Evolutionary conservation across 2,888 invertebrate genomes (phyloP).

Genomic region (Anthophora plumipes): DNA sequence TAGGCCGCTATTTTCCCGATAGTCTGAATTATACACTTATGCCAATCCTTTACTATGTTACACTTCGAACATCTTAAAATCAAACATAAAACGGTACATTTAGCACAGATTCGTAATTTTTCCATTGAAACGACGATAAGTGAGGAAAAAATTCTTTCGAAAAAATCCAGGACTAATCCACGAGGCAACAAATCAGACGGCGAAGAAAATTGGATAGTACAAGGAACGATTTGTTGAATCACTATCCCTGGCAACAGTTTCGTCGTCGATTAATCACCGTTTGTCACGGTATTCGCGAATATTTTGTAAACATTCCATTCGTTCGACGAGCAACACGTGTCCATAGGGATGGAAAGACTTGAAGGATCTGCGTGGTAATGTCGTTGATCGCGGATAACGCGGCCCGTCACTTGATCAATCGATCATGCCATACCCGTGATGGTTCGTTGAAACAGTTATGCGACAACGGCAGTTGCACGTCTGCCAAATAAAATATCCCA

Average conservation of each 20-base stretch:
- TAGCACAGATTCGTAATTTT: no score
- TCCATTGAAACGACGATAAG: no score
- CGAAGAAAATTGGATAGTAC: not conserved
- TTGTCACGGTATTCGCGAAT: slow-evolving; percentile 52
- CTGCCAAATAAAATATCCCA: slow-evolving; percentile 68
- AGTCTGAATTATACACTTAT: no score
- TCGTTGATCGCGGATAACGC: not conserved
- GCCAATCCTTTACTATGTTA: no score
- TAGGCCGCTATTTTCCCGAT: no score
- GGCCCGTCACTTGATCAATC: slow-evolving; percentile 5
- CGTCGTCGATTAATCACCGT: slow-evolving; percentile 40
- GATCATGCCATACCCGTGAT: slow-evolving; percentile 1
- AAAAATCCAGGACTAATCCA: not conserved
- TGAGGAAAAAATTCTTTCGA: not conserved
- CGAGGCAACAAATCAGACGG: not conserved
- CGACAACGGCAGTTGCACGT: slow-evolving; percentile 51
- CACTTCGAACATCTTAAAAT: not conserved
- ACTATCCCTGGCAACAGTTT: slow-evolving; percentile 26
- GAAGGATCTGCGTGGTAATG: not conserved
- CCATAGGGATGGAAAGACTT: not conserved
- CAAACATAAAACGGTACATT: no score
- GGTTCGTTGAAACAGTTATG: not conserved
- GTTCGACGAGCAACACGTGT: not conserved
- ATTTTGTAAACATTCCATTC: slow-evolving; percentile 37
- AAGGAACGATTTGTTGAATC: slow-evolving; percentile 13